Evolutionary conservation across 1,140 invertebrate species (phyloP).

Genomic region (Steinernema khuongi): DNA sequence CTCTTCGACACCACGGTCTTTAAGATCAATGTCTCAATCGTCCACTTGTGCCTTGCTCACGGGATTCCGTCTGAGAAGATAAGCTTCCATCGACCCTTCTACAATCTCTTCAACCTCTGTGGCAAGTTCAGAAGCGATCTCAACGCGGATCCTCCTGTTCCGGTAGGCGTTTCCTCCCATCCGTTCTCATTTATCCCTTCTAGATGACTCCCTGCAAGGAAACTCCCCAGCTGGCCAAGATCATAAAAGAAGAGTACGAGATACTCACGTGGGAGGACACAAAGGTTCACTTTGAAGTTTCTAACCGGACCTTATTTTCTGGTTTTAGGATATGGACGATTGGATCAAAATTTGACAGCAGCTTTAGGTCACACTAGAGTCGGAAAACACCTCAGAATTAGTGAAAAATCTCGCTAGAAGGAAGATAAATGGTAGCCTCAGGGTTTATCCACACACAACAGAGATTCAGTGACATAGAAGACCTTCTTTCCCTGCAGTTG

Average conservation of each 20-base stretch:
- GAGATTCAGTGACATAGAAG: too few relatives aligned
- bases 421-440: too few relatives aligned
- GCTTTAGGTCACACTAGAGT: background rate
- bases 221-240: background rate
- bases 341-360: background rate
- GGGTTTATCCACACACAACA: too few relatives aligned
- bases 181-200: background rate
- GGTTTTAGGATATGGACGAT: background rate
- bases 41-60: background rate
- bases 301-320: background rate
- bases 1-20: slow-evolving; percentile 9
- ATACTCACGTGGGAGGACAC: background rate
- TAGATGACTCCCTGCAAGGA: background rate
- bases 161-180: background rate
- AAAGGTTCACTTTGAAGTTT: background rate
- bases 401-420: too few relatives aligned
- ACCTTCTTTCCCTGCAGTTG: too few relatives aligned
- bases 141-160: background rate
- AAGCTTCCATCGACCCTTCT: background rate
- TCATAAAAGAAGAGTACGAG: background rate
- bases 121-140: background rate
- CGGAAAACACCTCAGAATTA: background rate
- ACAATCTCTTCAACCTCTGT: background rate
- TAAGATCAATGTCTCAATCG: background rate
- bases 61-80: background rate